Base-by-base conservation (phyloP, 2,888 invertebrate genomes). In the Spicauda simplicius region DNA sequence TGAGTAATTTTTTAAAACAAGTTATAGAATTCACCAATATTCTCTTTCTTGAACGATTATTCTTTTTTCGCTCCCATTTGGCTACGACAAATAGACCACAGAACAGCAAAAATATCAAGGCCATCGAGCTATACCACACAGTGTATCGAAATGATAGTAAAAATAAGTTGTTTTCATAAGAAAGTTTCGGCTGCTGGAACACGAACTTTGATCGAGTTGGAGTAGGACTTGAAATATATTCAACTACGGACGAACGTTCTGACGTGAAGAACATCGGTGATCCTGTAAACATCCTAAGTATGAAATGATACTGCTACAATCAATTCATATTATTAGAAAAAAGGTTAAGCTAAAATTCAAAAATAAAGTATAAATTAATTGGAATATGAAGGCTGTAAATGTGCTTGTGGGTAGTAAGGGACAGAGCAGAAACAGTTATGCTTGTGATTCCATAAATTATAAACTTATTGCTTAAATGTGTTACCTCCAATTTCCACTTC, bases 161-260 rank as follows among this genome's bases (percentile, higher is more conserved):
- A 78, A 95, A 97, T 55, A 97, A 94, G 78, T 97, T 96, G 72
- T 95, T 95, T 52, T 96, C 95, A 71, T 95, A 96, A 0, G 96
- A 95, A 6, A 97, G 80, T 77, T 96, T 95, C 1, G 96, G 96
- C 79, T 96, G 95, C 60, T 95, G 94, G 80, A 96, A 96, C 19
- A 97, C 94, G 79, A 96, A 96, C 75, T 95, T 95, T 0, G 96
- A 96, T 73, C 94, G 87, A 0, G 95, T 96, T 1, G 95, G 94
- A 0, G 96, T 95, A 14, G 96, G 95, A 85, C 96, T 95, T 41
- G 95, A 94, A 59, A 96, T 94, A 77, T 95, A 96, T 73, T 96
- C 95, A 6, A 96, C 94, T 25, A 95, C 88, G 0, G 93, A 87
- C 60, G 95, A 85, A 4, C 96, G 91, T 77, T 96, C 95, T 0